phyloP scores from a whole-genome alignment of 2,888 invertebrate genomes.

The Caenorhabditis japonica region DNA sequence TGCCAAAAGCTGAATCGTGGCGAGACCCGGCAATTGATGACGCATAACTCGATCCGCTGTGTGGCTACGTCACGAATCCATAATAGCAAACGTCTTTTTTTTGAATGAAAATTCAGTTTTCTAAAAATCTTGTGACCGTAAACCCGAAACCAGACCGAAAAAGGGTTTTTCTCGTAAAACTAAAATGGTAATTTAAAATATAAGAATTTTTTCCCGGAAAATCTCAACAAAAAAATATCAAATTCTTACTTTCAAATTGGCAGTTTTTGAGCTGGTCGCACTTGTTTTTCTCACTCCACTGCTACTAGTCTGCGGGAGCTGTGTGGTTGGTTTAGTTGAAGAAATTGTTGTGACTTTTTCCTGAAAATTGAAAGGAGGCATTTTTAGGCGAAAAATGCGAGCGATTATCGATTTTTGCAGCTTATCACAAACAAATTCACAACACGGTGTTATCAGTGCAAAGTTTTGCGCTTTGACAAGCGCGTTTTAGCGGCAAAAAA shows the following conservation, averaged over 20 bases:
- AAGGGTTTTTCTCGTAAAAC: too few species aligned
- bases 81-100: too few species aligned
- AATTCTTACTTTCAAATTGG: constrained; percentile 21
- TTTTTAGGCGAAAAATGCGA: background rate
- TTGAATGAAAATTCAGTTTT: background rate
- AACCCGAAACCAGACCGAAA: too few species aligned
- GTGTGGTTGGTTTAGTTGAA: constrained; percentile 41
- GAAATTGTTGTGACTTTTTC: constrained; percentile 33
- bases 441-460: constrained; percentile 12
- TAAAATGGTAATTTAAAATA: too few species aligned
- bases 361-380: constrained; percentile 18
- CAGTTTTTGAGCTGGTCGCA: constrained; percentile 37
- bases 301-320: constrained; percentile 27
- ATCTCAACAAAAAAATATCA: too few species aligned
- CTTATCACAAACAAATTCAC: constrained; percentile 12
- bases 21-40: too few species aligned
- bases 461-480: background rate
- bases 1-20: too few species aligned
- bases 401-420: constrained; percentile 10
- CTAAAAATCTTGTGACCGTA: too few species aligned
- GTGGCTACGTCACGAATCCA: too few species aligned
- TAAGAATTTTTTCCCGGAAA: too few species aligned
- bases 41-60: too few species aligned
- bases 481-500: constrained; percentile 17
- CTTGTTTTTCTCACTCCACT: constrained; percentile 35